Evolutionary conservation across 2,888 invertebrate genomes (phyloP), one percentile per base, ranked within the genome.

Genomic region (Blomia tropicalis): DNA sequence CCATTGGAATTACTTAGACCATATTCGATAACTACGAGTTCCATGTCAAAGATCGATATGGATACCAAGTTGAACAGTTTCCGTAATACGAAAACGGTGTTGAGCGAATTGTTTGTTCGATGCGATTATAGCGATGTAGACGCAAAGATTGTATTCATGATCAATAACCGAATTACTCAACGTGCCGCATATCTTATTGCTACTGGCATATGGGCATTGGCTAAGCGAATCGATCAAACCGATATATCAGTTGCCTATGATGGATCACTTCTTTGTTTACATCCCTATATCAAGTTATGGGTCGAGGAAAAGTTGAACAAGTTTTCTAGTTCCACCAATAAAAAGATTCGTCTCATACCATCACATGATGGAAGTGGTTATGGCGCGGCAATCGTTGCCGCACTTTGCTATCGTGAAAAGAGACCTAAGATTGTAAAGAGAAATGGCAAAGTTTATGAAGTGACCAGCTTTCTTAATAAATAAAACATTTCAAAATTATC

Each of bases 351-450:
- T 74, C 78, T 93, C 70, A 91, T 91, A 89, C 76, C 93, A 63
- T 91, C 91, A 1, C 89, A 92, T 73, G 93, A 93, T 73, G 93
- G 93, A 58, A 91, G 90, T 70, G 93, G 93, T n/a, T 83, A 90
- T 70, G 93, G 93, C 27, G 93, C 93, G 58, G 93, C 92, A 64
- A 77, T 93, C 61, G 91, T 93, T 17, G 61, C 61, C 23, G 61
- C 61, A 14, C 31, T 61, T 23, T 51, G 53, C 25, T 60, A 60
- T 29, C 43, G 60, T 23, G 60, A 51, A 23, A 60, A 60, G 29
- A 27, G 60, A 11, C 60, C 60, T 4, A 60, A 54, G 32, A 31
- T 60, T 36, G 51, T 60, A n/a, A 60, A 60, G 17, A 47, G 23
- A 36, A 23, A 29, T 23, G 51, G 51, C 29, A 60, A 60, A 43